Evolutionary conservation across 35 echinoderm and acorn worm species (phyloP), one percentile per base, ranked within the genome.

Genomic region (Holothuria glaberrima): DNA sequence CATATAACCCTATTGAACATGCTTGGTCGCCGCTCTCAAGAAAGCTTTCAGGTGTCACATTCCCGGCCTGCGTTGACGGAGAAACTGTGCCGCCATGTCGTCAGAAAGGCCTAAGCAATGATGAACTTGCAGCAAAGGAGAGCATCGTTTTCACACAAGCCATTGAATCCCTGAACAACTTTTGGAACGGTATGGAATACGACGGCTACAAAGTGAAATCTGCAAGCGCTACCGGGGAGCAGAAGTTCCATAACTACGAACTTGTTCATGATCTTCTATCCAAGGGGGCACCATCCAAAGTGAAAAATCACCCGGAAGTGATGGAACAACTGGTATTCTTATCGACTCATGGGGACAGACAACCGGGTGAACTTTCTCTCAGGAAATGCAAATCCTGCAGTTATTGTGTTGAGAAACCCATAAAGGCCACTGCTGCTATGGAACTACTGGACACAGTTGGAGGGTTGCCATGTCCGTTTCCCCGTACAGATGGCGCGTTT

Each of bases 401-500:
- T 41, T 41, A 41, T 41, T n/a, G n/a, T n/a, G n/a, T 41, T 41
- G 36, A 41, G 36, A 41, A 82, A 18, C 45, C 46, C 16, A 31
- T 82, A 21, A 54, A 29, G 18, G 78, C 48, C 22, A 82, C 78
- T 7, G 76, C 7, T 21, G 78, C 78, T 17, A 82, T 82, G 78
- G 27, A 54, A 36, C 4, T 44, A 17, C 21, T 82, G 22, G 21
- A 58, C 2, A 17, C 1, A 41, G 26, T 25, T 12, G 45, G 78
- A 4, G 78, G 78, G 17, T 58, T 82, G 27, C 56, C 78, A 56
- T 25, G 17, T 18, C 78, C 56, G 14, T 28, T 74, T 31, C 75
- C 21, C 38, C 48, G 38, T 12, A 20, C 22, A 27, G 68, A 18
- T 29, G 68, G 34, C 22, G 5, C 22, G 28, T 71, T 71, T 30